phyloP scores from a whole-genome alignment of 2,888 invertebrate species.

The Amblyjoppa proteus region DNA sequence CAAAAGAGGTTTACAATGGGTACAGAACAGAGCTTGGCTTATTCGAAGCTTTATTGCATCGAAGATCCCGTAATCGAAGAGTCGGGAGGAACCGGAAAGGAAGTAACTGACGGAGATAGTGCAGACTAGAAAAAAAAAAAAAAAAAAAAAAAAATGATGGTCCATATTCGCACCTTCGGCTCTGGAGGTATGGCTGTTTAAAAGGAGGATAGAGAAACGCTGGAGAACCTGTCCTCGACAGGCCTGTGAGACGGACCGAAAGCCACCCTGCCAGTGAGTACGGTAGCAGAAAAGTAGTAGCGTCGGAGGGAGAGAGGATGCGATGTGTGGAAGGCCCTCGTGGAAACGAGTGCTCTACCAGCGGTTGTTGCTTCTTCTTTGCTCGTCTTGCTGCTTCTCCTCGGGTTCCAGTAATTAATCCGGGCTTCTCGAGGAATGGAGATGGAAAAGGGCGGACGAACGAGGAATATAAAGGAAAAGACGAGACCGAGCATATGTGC shows the following conservation, averaged over 20 bases:
- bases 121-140: not conserved
- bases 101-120: too few relatives aligned
- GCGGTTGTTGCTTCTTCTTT: conserved; percentile 39
- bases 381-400: conserved; percentile 2
- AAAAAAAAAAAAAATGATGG: conserved; percentile 8
- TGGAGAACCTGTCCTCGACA: conserved; percentile 65
- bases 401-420: conserved; percentile 1
- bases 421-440: conserved; percentile 16
- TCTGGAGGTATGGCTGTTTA: not conserved
- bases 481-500: conserved; percentile 28
- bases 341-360: conserved; percentile 38
- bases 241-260: conserved; percentile 41
- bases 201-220: conserved; percentile 38
- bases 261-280: conserved; percentile 54
- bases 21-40: too few relatives aligned
- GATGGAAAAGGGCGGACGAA: conserved; percentile 24
- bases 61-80: not conserved
- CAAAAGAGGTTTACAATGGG: too few relatives aligned
- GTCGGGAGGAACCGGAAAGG: too few relatives aligned
- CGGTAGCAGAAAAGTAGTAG: conserved; percentile 45
- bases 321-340: conserved; percentile 8
- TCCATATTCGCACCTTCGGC: conserved; percentile 17
- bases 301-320: conserved; percentile 33
- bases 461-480: conserved; percentile 14
- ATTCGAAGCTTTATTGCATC: not conserved